Conservation (phyloP, 2,113 vertebrate species). For the Rhagologus leucostigma region DNA sequence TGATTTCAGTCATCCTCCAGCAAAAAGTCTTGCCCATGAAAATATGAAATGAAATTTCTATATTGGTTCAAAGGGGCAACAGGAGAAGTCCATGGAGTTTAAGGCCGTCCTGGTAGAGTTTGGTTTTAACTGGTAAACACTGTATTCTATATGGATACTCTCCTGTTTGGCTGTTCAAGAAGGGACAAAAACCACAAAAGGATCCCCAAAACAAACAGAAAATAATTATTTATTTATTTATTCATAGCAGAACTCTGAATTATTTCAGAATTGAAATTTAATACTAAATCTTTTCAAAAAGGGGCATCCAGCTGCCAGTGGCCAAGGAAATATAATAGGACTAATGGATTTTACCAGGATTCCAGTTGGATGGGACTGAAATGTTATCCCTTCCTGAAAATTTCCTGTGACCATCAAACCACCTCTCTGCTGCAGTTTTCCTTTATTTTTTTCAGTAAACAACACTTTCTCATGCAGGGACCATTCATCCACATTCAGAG, state of each 20-base stretch:
- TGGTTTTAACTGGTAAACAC: background rate
- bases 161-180: background rate
- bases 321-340: background rate
- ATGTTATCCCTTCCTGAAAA: background rate
- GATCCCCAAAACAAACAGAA: background rate
- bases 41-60: background rate
- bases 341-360: background rate
- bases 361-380: background rate
- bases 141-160: fast-evolving
- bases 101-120: background rate
- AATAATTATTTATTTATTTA: background rate
- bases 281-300: background rate
- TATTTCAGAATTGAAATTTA: background rate
- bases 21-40: background rate
- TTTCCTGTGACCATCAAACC: background rate
- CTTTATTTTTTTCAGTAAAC: background rate
- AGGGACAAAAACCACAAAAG: background rate
- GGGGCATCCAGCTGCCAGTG: background rate
- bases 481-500: background rate
- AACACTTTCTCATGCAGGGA: background rate
- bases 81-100: background rate
- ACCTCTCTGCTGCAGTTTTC: background rate
- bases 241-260: background rate
- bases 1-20: background rate
- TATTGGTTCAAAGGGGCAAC: background rate